phyloP scores from a whole-genome alignment of 2,797 vertebrate genomes.

The Arctocebus calabarensis region DNA sequence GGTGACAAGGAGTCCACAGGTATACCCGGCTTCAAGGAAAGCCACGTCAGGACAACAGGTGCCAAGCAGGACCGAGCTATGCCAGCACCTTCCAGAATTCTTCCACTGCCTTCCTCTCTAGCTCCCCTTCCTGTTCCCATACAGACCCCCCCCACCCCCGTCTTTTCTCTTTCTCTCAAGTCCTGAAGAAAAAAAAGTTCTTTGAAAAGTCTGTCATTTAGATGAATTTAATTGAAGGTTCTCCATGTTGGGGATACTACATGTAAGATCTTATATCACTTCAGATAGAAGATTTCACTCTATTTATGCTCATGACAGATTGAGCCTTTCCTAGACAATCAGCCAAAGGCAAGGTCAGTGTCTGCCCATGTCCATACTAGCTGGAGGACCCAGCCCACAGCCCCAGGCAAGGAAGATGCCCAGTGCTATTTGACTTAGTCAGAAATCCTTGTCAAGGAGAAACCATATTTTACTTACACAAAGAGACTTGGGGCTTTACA shows the following conservation, averaged over 20 bases:
- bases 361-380: not conserved
- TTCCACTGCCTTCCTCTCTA: not conserved
- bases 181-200: not conserved
- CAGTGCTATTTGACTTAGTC: not conserved
- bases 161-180: not conserved
- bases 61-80: not conserved
- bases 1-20: not conserved
- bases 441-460: constrained; percentile 19
- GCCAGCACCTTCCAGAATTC: too few relatives aligned
- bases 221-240: not conserved
- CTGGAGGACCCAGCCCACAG: not conserved
- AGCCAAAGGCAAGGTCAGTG: not conserved
- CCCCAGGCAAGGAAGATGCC: not conserved
- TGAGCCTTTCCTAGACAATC: not conserved
- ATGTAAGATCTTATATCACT: not conserved
- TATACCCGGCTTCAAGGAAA: not conserved
- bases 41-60: not conserved
- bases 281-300: not conserved
- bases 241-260: not conserved
- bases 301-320: not conserved
- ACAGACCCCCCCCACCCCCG: not conserved
- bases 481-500: not conserved
- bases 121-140: not conserved
- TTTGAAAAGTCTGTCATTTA: constrained; percentile 21
- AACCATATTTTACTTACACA: not conserved